phyloP scores from a whole-genome alignment of 1,140 invertebrate species.

The Choristoneura fumiferana region DNA sequence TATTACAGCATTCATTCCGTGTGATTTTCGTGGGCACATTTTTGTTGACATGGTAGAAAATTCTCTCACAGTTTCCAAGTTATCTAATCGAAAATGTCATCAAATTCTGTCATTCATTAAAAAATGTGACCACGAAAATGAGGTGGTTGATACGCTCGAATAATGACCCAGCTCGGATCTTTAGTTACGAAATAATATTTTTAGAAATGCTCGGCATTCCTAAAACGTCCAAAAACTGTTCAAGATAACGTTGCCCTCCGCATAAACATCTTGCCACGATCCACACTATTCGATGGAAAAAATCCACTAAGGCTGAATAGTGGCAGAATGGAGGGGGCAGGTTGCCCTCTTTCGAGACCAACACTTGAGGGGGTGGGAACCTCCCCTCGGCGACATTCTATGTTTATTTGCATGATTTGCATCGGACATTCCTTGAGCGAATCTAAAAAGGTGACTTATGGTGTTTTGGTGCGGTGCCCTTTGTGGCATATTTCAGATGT shows the following conservation, averaged over 20 bases:
- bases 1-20: no score
- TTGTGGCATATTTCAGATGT: conserved; percentile 38
- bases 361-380: background rate
- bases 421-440: conserved; percentile 49
- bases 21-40: no score
- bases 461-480: conserved; percentile 14
- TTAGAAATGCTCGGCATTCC: no score
- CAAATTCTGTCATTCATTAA: no score
- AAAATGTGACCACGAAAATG: no score
- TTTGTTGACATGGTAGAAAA: no score
- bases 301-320: conserved; percentile 69
- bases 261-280: conserved; percentile 31
- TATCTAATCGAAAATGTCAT: no score
- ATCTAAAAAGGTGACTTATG: conserved; percentile 15
- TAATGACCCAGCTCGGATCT: no score
- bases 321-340: conserved; percentile 47
- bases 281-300: conserved; percentile 59
- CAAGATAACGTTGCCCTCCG: conserved; percentile 8
- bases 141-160: no score
- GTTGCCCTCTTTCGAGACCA: conserved; percentile 44
- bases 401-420: conserved; percentile 76
- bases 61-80: no score
- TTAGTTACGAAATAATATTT: no score
- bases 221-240: conserved; percentile 5
- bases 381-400: conserved; percentile 49